Percentiles rank a stretch among this genome's conserved stretches.
Conservation (phyloP, 1,140 invertebrate genomes). For the Dendroctonus valens region DNA sequence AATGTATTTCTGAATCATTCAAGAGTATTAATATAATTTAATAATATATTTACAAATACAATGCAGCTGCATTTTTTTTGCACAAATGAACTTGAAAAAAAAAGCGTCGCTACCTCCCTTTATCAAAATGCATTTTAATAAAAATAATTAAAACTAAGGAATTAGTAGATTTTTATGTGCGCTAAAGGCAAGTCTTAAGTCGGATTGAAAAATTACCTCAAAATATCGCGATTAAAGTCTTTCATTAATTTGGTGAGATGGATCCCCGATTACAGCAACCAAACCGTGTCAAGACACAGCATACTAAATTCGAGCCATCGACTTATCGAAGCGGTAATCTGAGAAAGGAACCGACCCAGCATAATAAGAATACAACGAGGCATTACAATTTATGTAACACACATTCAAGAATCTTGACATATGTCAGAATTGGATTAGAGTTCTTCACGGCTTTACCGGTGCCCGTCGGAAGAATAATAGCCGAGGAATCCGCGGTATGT, state of each 20-base stretch:
- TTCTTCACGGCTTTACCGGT: constrained; percentile 13
- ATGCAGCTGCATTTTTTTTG: too few relatives aligned
- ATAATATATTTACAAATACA: too few relatives aligned
- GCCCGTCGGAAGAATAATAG: constrained; percentile 5
- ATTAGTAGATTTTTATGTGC: constrained; percentile 22
- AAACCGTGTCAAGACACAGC: constrained; percentile 43
- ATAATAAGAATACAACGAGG: constrained; percentile 27
- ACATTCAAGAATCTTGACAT: constrained; percentile 37
- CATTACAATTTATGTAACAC: constrained; percentile 37
- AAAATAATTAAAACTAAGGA: constrained; percentile 8
- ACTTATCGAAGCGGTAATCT: constrained; percentile 40
- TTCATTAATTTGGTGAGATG: constrained; percentile 46
- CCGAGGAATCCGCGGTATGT: constrained; percentile 16
- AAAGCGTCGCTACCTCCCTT: too few relatives aligned
- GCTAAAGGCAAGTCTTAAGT: constrained; percentile 8
- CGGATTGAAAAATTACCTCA: constrained; percentile 32
- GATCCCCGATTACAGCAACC: constrained; percentile 40
- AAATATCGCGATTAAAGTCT: constrained; percentile 41
- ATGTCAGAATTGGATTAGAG: constrained; percentile 40
- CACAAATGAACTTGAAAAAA: too few relatives aligned
- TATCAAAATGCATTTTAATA: background rate
- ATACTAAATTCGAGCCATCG: constrained; percentile 42
- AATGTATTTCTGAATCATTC: too few relatives aligned
- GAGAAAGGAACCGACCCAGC: constrained; percentile 30
- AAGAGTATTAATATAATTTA: too few relatives aligned